Evolutionary conservation across 2,797 vertebrate genomes (phyloP).

Genomic region (Takifugu rubripes): DNA sequence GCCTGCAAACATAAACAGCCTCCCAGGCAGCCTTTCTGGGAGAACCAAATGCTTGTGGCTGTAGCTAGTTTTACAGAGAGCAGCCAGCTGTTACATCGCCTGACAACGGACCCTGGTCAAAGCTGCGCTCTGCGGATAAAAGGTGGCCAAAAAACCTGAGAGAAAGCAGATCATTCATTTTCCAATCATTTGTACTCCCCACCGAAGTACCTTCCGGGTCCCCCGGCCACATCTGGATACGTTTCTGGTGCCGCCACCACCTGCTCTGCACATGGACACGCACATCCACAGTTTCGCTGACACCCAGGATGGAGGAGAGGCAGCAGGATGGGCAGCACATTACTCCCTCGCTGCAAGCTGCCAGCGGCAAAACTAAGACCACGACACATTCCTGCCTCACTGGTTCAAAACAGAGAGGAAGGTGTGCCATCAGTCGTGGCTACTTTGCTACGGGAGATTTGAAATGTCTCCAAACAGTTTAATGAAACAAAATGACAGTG

Average conservation of each 20-base stretch:
- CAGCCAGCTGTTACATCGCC: constrained; percentile 46
- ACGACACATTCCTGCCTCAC: constrained; percentile 59
- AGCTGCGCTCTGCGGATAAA: constrained; percentile 21
- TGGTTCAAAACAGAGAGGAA: constrained; percentile 52
- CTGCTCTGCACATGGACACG: constrained; percentile 46
- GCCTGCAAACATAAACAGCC: constrained; percentile 40
- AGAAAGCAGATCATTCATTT: constrained; percentile 62
- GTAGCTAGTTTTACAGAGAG: constrained; percentile 32
- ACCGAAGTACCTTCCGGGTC: constrained; percentile 39
- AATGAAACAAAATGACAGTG: constrained; percentile 58
- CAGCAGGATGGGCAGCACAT: constrained; percentile 54
- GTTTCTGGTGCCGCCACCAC: constrained; percentile 55
- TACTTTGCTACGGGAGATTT: constrained; percentile 41
- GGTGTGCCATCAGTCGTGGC: constrained; percentile 51
- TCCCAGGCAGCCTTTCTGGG: constrained; percentile 21
- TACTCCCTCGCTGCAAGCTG: constrained; percentile 46
- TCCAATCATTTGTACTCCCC: constrained; percentile 53
- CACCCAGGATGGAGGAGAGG: constrained; percentile 54
- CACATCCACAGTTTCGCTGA: constrained; percentile 14
- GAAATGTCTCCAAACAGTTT: constrained; percentile 36
- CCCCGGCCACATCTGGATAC: constrained; percentile 52
- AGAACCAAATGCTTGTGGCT: constrained; percentile 33
- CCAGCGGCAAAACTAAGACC: constrained; percentile 55
- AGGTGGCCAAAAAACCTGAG: not conserved
- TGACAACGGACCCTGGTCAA: constrained; percentile 46